Base-by-base conservation (phyloP, 2,888 invertebrate genomes). In the Drosophila kokeensis region DNA sequence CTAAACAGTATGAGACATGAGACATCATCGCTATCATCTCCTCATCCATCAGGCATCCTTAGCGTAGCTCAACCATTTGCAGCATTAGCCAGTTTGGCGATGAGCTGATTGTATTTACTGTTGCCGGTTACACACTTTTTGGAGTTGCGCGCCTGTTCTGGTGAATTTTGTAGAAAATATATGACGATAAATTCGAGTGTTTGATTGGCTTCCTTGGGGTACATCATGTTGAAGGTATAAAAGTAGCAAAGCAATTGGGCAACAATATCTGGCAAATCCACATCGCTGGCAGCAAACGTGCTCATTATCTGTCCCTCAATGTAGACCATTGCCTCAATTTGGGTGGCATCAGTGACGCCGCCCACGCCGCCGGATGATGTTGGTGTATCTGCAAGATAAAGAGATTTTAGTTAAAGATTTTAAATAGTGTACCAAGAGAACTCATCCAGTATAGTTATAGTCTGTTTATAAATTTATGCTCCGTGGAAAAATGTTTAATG, bases 201-300 rank as follows among this genome's bases (percentile, higher is more conserved):
- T 81, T 90, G 91, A 76, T 90, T 90, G 81, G 91, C 87, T 79
- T 87, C 87, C 90, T 87, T 87, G 78, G 87, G 87, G 76, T 87
- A 87, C 87, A 87, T 90, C 87, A 87, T 87, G 83, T 87, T 87
- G 58, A 87, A 87, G 89, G 87, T 87, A 89, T 90, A 87, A 73
- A 85, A 87, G 91, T 87, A 87, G 90, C 87, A 87, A 49, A 87
- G 69, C 70, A 87, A 71, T 79, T 87, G 87, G 63, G 91, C 76
- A 76, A 87, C 71, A 15, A 87, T 86, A 40, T 87, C 87, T 29
- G 91, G 89, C 62, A 87, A 71, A 49, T 82, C 83, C 30, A 45
- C 69, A 63, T 90, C 83, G 30, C 59, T 57, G 53, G 91, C 81
- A 42, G 73, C 60, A 65, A 82, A 90, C 27, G 83, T 85, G 60